Conservation (phyloP, 37 sponge, comb jelly and placozoan species). For the Eunapius fragilis region DNA sequence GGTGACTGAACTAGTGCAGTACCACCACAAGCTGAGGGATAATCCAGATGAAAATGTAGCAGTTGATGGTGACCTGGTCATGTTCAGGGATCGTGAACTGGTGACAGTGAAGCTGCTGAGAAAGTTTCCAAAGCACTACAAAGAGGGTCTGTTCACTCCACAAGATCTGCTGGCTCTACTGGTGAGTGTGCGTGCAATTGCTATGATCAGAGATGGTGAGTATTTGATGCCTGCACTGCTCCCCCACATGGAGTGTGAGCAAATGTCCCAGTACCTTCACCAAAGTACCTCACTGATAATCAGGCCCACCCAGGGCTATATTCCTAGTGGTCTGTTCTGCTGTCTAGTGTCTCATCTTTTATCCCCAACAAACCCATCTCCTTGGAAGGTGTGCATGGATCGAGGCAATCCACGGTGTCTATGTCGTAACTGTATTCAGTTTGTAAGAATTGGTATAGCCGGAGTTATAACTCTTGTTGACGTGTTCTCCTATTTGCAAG, state of each 20-base stretch:
- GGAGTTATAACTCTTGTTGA: no score
- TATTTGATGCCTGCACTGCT: slow-evolving; percentile 4
- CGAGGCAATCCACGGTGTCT: no score
- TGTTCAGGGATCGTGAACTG: slow-evolving; percentile 13
- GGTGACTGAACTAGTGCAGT: slow-evolving; percentile 14
- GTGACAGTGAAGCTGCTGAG: background rate
- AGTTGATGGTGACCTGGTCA: background rate
- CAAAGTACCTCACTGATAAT: no score
- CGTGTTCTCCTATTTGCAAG: no score
- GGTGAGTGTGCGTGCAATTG: background rate
- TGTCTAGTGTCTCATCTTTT: no score
- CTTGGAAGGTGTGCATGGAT: no score
- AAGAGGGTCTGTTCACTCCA: background rate
- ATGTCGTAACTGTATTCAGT: no score
- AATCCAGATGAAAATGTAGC: background rate
- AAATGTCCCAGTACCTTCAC: no score
- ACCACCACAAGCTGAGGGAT: background rate
- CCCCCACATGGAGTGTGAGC: background rate
- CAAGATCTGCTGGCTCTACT: background rate
- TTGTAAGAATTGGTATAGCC: no score
- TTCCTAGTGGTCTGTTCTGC: no score
- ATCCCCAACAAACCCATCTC: no score
- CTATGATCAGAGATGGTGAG: background rate
- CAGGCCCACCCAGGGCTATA: no score
- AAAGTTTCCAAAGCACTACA: slow-evolving; percentile 1